Base-by-base conservation (phyloP, 2,113 vertebrate genomes). In the Gavia stellata region DNA sequence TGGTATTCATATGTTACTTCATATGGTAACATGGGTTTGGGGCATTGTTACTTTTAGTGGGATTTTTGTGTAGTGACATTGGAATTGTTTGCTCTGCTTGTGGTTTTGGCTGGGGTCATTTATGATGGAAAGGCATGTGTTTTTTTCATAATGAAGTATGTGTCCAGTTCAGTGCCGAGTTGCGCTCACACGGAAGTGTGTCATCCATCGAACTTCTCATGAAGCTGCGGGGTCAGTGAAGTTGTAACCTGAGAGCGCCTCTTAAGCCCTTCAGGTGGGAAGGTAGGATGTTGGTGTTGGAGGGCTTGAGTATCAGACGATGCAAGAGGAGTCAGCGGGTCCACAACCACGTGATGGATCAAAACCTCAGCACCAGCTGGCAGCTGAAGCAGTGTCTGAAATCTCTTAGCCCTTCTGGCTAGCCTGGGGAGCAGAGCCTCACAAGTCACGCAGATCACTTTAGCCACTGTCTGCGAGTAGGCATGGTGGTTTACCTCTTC, bases 371-470 rank as follows among this genome's bases (percentile, higher is more conserved):
- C 28, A 11, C 2, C 1, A 9, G 49, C 2, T 17, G 58, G 50
- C 52, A 78, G 25, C 63, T 34, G 33, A 7, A 52, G 50, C 28
- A 21, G 40, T 3, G 10, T 5, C 45, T 71, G 75, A 23, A 45
- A 50, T 45, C 58, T 52, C 45, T 65, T 12, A 82, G 23, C 17
- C 40, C 21, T 40, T 50, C 14, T 61, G 47, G n/a, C 40, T 25
- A 78, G n/a, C 34, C 5, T 15, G 2, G 15, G 26, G 50, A 53
- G 44, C 62, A 19, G 20, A 58, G 29, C 56, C 26, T 67, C 44
- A 3, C 84, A 25, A 1, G 12, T 21, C 2, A 0, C 1, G 10
- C 31, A 10, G 45, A 10, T 26, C 47, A 4, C 49, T 52, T 6
- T 47, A 63, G 24, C 31, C 7, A 0, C 26, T 29, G 10, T 17